Conservation (phyloP, 1,140 invertebrate species). For the Homarus americanus region DNA sequence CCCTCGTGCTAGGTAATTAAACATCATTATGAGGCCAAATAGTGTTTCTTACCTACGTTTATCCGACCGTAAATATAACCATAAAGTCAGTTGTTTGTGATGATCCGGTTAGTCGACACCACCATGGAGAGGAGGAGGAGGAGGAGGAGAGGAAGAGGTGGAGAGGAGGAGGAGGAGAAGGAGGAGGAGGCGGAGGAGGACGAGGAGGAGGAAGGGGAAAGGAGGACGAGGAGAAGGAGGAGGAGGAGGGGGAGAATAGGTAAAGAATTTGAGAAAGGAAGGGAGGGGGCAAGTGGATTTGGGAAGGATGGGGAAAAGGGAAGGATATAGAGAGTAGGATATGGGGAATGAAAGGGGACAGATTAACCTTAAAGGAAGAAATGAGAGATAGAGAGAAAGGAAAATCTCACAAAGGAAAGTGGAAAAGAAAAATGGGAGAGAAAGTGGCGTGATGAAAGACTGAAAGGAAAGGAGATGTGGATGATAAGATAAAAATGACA, state of each 20-base stretch:
- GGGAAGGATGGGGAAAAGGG: neutral
- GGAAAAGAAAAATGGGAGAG: too few species aligned
- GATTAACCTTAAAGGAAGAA: too few species aligned
- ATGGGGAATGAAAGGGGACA: neutral
- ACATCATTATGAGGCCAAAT: neutral
- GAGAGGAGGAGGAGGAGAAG: neutral
- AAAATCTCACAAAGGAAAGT: too few species aligned
- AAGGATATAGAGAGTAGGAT: neutral
- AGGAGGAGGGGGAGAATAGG: neutral
- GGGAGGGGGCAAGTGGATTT: too few species aligned
- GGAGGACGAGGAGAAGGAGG: neutral
- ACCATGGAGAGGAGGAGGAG: neutral
- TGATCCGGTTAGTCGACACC: too few species aligned
- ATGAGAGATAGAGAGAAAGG: conserved; percentile 8
- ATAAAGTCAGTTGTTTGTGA: neutral
- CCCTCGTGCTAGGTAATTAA: neutral
- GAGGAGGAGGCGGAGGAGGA: neutral
- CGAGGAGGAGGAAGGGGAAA: neutral
- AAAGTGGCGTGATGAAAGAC: too few species aligned
- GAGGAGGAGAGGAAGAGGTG: too few species aligned
- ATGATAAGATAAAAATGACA: too few species aligned
- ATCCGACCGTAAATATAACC: neutral
- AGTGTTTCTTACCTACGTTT: neutral
- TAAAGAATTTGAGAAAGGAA: too few species aligned
- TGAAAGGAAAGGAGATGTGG: too few species aligned